Evolutionary conservation across 2,888 invertebrate species (phyloP).

Genomic region (Lasioglossum oenotherae): DNA sequence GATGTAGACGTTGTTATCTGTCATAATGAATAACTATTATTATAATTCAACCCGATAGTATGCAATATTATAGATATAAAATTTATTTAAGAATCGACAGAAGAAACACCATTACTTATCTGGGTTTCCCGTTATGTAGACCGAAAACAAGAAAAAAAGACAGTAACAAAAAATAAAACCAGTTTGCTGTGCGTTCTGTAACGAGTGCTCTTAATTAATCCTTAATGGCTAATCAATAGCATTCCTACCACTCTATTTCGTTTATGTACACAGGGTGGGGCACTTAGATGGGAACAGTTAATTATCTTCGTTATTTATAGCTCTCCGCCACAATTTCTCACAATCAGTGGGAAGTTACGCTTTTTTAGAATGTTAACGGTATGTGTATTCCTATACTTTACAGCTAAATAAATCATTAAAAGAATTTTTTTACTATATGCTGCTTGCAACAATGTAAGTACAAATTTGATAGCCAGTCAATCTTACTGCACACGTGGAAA

Average conservation of each 20-base stretch:
- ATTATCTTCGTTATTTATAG: conserved; percentile 6
- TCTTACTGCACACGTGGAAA: neutral
- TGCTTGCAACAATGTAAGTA: neutral
- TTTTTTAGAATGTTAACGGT: neutral
- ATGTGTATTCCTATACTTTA: neutral
- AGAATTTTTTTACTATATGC: neutral
- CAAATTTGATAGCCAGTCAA: neutral
- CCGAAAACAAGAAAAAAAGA: neutral
- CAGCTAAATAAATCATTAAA: neutral
- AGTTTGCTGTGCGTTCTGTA: neutral
- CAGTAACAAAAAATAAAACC: neutral
- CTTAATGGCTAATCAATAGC: conserved; percentile 1
- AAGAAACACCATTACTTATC: neutral
- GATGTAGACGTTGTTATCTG: neutral
- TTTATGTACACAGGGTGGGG: conserved; percentile 1
- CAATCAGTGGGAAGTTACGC: neutral
- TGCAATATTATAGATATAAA: neutral
- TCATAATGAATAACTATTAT: neutral
- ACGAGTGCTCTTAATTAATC: conserved; percentile 6
- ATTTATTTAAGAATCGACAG: neutral
- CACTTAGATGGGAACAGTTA: neutral
- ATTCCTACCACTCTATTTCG: neutral
- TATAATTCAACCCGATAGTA: neutral
- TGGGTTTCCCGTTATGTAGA: neutral
- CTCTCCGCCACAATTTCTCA: neutral